Percentiles rank a stretch among this genome's conserved stretches.
Evolutionary conservation across 2,888 invertebrate species (phyloP).

Genomic region (Dynastes hyllus): DNA sequence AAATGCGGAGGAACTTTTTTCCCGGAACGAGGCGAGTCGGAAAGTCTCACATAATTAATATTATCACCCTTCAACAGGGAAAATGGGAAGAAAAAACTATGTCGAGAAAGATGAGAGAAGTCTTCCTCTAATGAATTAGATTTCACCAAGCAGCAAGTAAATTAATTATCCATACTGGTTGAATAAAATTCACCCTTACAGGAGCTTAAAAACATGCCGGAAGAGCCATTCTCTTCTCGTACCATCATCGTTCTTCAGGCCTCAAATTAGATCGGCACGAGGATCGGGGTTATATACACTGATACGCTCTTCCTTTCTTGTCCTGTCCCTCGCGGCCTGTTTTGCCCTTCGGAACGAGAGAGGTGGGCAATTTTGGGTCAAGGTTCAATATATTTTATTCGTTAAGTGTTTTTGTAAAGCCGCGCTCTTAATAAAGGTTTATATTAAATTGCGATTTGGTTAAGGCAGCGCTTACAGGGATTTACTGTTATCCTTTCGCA

Average conservation of each 20-base stretch:
- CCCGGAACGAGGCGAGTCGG: slow-evolving; percentile 6
- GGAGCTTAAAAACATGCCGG: slow-evolving; percentile 6
- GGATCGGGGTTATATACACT: background rate
- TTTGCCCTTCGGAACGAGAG: background rate
- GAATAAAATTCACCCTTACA: slow-evolving; percentile 32
- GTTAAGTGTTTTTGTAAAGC: slow-evolving; percentile 14
- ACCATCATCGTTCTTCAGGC: slow-evolving; percentile 25
- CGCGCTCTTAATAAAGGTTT: slow-evolving; percentile 19
- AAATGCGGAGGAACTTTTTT: background rate
- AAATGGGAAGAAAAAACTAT: slow-evolving; percentile 6
- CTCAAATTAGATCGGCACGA: slow-evolving; percentile 32
- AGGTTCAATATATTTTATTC: slow-evolving; percentile 28
- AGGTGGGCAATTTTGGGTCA: background rate
- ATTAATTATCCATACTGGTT: slow-evolving; percentile 39
- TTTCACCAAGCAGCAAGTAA: slow-evolving; percentile 35
- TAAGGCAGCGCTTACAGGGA: slow-evolving; percentile 7
- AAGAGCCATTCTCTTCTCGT: slow-evolving; percentile 29
- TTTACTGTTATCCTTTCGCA: background rate
- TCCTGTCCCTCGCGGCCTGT: slow-evolving; percentile 12
- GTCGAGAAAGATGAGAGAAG: slow-evolving; percentile 14
- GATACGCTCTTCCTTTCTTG: background rate
- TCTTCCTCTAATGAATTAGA: slow-evolving; percentile 28
- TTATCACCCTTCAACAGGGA: slow-evolving; percentile 18
- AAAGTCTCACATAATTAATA: slow-evolving; percentile 37
- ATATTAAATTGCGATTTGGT: slow-evolving; percentile 24